Base-by-base conservation (phyloP, 2,113 vertebrate genomes). In the Pungitius pungitius region DNA sequence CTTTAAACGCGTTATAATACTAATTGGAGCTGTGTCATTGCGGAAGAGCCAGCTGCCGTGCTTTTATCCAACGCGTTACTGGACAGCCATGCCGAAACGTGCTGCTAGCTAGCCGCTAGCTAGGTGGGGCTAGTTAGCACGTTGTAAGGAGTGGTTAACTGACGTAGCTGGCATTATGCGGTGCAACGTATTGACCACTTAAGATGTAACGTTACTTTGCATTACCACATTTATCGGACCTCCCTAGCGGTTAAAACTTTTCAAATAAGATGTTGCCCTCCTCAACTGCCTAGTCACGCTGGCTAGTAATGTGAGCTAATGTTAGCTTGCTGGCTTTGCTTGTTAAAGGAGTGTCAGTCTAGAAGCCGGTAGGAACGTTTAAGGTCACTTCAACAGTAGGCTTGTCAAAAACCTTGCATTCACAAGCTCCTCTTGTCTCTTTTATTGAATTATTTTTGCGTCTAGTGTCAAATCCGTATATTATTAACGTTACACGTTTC, bases 31-130 rank as follows among this genome's bases (percentile, higher is more conserved):
- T 10, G 3, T 22, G 49, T 8, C 2, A 14, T 24, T 2, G 30
- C 7, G 2, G 33, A 4, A 17, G 27, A 15, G 12, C 4, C 12
- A 8, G 24, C 62, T 43, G 51, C 51, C 4, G 51, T 0, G 22
- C 51, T 26, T 22, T 7, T 3, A 26, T 13, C 40, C 22, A 49
- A 40, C 56, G 65, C 49, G 47, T 40, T 24, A 40, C 43, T 39
- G 56, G 18, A 59, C 64, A 61, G 47, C 73, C 83, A 84, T 77
- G 83, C 83, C 62, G 75, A 74, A 85, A 74, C 77, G 80, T 79
- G 77, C 75, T 83, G 69, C 67, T 81, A 78, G 78, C 73, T 74
- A 52, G 58, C 65, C 1, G 73, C 42, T 77, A 83, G 77, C 80
- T 57, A 17, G 37, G 5, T 4, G 18, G 55, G 37, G 57, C 64